These are phyloP conservation scores for Mola mola DNA, from an alignment of 2,113 vertebrate species.

Conservation along the genomic window DNA sequence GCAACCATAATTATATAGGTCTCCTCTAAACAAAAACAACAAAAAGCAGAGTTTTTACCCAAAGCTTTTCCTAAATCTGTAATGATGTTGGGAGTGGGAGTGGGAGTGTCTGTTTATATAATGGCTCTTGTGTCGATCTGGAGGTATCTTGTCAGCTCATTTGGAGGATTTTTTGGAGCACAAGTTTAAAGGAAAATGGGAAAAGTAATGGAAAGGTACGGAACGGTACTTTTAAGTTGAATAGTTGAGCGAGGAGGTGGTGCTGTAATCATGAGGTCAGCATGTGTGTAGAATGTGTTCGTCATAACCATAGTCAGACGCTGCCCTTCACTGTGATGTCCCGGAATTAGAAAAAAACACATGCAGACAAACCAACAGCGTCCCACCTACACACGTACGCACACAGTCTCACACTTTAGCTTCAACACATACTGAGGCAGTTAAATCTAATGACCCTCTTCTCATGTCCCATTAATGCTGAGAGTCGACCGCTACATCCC, in stretches of 20 bases:
- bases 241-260: neutral
- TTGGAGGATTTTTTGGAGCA: neutral
- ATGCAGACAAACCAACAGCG: neutral
- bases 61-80: no score
- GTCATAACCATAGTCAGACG: conserved; percentile 26
- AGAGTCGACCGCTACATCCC: conserved; percentile 38
- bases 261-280: neutral
- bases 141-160: neutral
- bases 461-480: conserved; percentile 36
- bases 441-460: conserved; percentile 35
- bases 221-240: neutral
- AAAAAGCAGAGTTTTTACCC: no score
- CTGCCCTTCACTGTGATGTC: conserved; percentile 13
- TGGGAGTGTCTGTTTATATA: neutral
- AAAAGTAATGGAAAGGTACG: neutral
- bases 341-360: conserved; percentile 1
- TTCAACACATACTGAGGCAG: conserved; percentile 23
- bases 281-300: conserved; percentile 7
- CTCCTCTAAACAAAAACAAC: neutral
- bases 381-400: neutral
- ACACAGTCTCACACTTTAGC: neutral
- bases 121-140: no score
- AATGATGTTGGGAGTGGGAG: no score
- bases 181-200: neutral
- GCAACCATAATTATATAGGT: neutral